phyloP scores from a whole-genome alignment of 1,140 invertebrate genomes.

The Drosophila nigrodunni region DNA sequence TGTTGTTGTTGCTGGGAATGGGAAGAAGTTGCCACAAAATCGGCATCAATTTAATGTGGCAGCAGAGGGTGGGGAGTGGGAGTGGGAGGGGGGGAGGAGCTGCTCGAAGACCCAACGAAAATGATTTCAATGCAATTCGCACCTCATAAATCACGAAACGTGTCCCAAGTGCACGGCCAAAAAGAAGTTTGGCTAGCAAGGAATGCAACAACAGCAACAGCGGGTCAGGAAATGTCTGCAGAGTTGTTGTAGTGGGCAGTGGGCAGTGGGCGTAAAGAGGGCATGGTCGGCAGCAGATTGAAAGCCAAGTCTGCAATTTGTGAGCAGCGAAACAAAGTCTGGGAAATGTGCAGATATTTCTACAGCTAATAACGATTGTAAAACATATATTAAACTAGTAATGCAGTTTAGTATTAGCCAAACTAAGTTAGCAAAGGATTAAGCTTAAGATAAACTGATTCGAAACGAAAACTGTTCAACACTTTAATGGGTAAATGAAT shows the following conservation, averaged over 20 bases:
- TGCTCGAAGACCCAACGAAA: conserved; percentile 31
- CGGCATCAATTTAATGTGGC: conserved; percentile 79
- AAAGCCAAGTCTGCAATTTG: conserved; percentile 6
- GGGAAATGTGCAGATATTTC: not conserved
- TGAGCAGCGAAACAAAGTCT: not conserved
- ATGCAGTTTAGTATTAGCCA: not conserved
- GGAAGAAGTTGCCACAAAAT: conserved; percentile 63
- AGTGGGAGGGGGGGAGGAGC: conserved; percentile 7
- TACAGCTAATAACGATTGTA: not conserved
- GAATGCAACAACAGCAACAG: conserved; percentile 35
- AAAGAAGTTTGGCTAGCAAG: conserved; percentile 44
- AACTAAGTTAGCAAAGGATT: too few species aligned
- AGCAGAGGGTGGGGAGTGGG: conserved; percentile 18
- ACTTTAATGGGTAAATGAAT: too few species aligned
- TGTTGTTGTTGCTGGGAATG: conserved; percentile 37
- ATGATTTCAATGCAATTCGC: conserved; percentile 83
- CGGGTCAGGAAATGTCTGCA: conserved; percentile 47
- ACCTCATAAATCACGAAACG: conserved; percentile 85
- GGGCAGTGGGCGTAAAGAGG: not conserved
- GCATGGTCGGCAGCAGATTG: not conserved
- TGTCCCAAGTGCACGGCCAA: conserved; percentile 68
- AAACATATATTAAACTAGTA: too few species aligned
- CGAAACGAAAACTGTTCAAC: too few species aligned
- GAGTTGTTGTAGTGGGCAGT: conserved; percentile 9
- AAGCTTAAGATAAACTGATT: too few species aligned